These are phyloP conservation scores for Donacobius atricapilla DNA, from an alignment of 2,113 vertebrate genomes.

Conservation along the genomic window DNA sequence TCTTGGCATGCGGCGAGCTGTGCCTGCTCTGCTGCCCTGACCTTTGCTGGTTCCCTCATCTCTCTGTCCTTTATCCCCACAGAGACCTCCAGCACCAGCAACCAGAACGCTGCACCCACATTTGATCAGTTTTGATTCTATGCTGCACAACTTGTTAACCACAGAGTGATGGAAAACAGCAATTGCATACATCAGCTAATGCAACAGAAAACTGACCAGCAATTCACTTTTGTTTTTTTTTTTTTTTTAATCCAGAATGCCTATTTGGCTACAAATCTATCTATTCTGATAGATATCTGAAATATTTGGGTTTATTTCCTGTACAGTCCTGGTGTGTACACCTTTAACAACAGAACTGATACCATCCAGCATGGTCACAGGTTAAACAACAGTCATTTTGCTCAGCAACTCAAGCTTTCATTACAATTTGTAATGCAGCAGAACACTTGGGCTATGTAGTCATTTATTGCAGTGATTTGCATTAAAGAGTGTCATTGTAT, in stretches of 20 bases:
- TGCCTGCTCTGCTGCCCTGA: background rate
- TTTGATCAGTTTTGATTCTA: background rate
- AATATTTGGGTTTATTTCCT: conserved; percentile 1
- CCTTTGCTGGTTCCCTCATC: background rate
- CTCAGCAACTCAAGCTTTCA: conserved; percentile 46
- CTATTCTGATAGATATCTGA: background rate
- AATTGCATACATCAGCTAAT: background rate
- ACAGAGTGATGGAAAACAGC: background rate
- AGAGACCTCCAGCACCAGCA: background rate
- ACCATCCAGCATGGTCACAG: background rate
- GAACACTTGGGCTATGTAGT: conserved; percentile 55
- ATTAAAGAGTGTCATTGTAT: conserved; percentile 55
- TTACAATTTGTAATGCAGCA: conserved; percentile 55
- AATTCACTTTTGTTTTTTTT: background rate
- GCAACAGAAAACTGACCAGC: background rate
- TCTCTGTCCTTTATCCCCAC: background rate
- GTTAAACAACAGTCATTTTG: conserved; percentile 53
- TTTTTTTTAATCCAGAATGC: background rate
- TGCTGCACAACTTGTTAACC: background rate
- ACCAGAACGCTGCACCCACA: accelerated
- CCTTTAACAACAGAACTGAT: conserved; percentile 34
- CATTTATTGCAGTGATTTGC: conserved; percentile 67
- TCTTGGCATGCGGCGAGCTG: background rate
- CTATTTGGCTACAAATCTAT: background rate
- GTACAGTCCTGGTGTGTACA: background rate